These are phyloP conservation scores for Chironomus tepperi DNA, from an alignment of 1,140 invertebrate genomes.

Conservation along the genomic window DNA sequence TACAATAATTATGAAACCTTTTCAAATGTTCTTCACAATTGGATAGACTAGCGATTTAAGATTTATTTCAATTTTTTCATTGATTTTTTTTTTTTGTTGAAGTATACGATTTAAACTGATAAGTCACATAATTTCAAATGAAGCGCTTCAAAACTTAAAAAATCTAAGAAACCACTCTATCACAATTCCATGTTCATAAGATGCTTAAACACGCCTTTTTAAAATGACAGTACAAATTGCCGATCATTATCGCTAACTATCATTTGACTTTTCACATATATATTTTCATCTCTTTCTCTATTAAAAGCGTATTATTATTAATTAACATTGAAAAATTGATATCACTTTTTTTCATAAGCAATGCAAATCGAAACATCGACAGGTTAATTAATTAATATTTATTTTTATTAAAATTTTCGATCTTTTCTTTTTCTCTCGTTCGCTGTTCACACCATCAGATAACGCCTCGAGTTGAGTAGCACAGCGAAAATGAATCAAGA, in stretches of 20 bases:
- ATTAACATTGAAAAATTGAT: constrained; percentile 22
- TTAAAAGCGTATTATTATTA: constrained; percentile 20
- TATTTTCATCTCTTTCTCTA: neutral
- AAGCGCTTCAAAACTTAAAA: too few relatives aligned
- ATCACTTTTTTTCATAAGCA: constrained; percentile 1
- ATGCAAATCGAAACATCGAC: constrained; percentile 6
- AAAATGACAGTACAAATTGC: constrained; percentile 21
- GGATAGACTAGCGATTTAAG: too few relatives aligned
- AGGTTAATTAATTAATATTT: constrained; percentile 21
- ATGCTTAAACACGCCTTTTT: neutral
- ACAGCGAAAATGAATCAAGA: neutral
- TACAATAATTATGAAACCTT: too few relatives aligned
- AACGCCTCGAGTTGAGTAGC: constrained; percentile 5
- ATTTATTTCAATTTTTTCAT: too few relatives aligned
- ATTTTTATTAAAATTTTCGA: constrained; percentile 2
- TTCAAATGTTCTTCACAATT: too few relatives aligned
- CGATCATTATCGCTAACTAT: constrained; percentile 20
- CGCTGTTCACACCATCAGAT: constrained; percentile 21
- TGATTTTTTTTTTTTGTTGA: too few relatives aligned
- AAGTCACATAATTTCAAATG: too few relatives aligned
- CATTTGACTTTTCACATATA: neutral
- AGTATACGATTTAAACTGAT: neutral
- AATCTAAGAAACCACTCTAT: too few relatives aligned
- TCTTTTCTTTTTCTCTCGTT: neutral
- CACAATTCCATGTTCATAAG: too few relatives aligned